Percentiles rank a stretch among this genome's conserved stretches.
Evolutionary conservation across 1,140 invertebrate species (phyloP).

Genomic region (Nephotettix cincticeps): DNA sequence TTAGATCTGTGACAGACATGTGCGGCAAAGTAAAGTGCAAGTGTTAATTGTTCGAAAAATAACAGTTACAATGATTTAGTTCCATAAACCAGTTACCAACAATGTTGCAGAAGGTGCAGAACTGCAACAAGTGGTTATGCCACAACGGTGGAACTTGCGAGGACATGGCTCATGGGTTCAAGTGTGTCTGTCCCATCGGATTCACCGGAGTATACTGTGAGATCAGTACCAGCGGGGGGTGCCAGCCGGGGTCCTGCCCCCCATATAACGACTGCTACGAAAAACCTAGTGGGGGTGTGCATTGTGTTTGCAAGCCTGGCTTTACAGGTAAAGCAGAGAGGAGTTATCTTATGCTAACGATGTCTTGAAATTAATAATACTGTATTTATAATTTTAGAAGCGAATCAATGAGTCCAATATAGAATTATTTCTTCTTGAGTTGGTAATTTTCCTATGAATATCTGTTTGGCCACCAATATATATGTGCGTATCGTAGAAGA

Average conservation of each 20-base stretch:
- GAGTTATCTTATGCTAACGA: conserved; percentile 2
- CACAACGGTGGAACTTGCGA: conserved; percentile 74
- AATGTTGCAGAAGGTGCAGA: conserved; percentile 44
- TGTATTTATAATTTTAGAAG: too few relatives aligned
- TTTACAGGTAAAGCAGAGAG: conserved; percentile 78
- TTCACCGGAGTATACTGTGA: conserved; percentile 77
- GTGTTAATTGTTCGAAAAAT: too few relatives aligned
- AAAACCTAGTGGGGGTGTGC: conserved; percentile 77
- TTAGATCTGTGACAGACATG: too few relatives aligned
- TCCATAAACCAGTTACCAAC: too few relatives aligned
- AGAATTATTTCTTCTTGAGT: too few relatives aligned
- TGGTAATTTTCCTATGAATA: too few relatives aligned
- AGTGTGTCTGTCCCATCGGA: conserved; percentile 75
- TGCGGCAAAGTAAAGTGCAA: too few relatives aligned
- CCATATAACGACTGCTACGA: conserved; percentile 83
- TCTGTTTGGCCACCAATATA: too few relatives aligned
- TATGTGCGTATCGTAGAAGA: too few relatives aligned
- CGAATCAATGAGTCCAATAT: too few relatives aligned
- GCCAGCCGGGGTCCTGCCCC: conserved; percentile 77
- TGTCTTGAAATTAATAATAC: too few relatives aligned
- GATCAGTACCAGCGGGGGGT: conserved; percentile 82
- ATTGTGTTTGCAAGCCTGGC: conserved; percentile 75
- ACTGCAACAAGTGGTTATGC: conserved; percentile 57
- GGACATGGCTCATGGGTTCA: conserved; percentile 63
- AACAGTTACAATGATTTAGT: too few relatives aligned